Conservation (phyloP, 1,140 invertebrate species). For the Coenobita brevimanus region DNA sequence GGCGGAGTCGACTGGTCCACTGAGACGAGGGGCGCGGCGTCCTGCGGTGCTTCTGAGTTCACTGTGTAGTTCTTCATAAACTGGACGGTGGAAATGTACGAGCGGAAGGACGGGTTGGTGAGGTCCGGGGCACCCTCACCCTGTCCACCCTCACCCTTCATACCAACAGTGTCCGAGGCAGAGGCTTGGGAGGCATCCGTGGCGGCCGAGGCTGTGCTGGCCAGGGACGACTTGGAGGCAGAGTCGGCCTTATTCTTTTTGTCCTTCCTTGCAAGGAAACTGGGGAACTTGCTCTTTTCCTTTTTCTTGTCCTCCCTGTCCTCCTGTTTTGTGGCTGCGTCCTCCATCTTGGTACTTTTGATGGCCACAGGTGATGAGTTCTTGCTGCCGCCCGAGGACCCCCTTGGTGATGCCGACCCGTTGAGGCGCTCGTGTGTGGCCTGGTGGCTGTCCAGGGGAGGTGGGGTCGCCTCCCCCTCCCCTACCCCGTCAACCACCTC, state of each 20-base stretch:
- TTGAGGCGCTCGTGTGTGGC: constrained; percentile 52
- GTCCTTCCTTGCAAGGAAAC: constrained; percentile 17
- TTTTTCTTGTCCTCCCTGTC: constrained; percentile 53
- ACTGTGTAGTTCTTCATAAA: constrained; percentile 51
- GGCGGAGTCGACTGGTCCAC: background rate
- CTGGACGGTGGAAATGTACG: constrained; percentile 41
- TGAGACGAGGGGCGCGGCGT: no score
- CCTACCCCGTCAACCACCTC: background rate
- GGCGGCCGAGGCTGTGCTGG: constrained; percentile 1
- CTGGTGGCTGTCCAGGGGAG: background rate
- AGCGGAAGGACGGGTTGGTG: background rate
- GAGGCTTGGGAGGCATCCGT: background rate
- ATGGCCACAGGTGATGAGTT: constrained; percentile 16
- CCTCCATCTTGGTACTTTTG: constrained; percentile 24
- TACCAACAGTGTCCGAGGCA: background rate
- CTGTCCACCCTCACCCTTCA: background rate
- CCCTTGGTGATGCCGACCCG: constrained; percentile 33
- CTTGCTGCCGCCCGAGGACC: constrained; percentile 21
- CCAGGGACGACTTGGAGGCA: constrained; percentile 25
- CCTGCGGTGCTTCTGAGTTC: background rate
- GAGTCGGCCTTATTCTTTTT: constrained; percentile 41
- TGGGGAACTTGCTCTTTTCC: constrained; percentile 47
- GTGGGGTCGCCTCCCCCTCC: background rate
- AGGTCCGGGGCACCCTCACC: background rate
- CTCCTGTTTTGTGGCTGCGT: constrained; percentile 1